Conservation (phyloP, 2,797 vertebrate genomes). For the Clarias laeviceps region DNA sequence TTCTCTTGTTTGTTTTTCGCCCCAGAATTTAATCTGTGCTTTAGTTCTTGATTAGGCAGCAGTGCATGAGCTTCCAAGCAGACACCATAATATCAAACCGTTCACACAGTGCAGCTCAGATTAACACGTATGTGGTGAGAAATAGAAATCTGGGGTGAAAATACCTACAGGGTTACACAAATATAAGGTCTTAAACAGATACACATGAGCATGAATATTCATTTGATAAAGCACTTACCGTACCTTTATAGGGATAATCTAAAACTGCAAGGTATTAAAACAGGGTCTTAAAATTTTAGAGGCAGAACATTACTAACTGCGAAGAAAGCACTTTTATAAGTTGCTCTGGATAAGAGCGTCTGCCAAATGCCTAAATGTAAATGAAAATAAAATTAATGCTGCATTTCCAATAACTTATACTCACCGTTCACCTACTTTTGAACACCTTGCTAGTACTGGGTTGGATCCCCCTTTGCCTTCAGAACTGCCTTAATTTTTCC, state of each 20-base stretch:
- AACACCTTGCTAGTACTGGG: too few species aligned
- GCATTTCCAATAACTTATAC: not conserved
- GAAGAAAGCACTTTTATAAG: too few species aligned
- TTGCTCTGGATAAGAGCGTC: too few species aligned
- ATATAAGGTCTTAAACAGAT: not conserved
- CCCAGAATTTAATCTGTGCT: slow-evolving; percentile 23
- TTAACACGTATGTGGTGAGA: not conserved
- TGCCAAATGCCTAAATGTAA: too few species aligned
- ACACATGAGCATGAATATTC: not conserved
- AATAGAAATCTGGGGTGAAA: slow-evolving; percentile 2
- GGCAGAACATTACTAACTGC: not conserved
- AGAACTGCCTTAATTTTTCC: too few species aligned
- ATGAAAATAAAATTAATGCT: not conserved
- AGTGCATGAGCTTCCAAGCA: slow-evolving; percentile 3
- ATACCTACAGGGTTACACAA: not conserved
- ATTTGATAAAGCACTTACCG: not conserved
- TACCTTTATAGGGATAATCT: not conserved
- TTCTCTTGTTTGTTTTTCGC: slow-evolving; percentile 18
- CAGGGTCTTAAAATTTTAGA: not conserved
- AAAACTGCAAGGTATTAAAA: not conserved
- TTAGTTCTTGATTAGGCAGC: slow-evolving; percentile 35
- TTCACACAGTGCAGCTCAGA: slow-evolving; percentile 1
- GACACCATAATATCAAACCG: slow-evolving; percentile 7
- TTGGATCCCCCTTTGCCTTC: too few species aligned
- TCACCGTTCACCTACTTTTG: too few species aligned